Conservation (phyloP, 2,888 invertebrate genomes). For the Mactromeris polynyma region DNA sequence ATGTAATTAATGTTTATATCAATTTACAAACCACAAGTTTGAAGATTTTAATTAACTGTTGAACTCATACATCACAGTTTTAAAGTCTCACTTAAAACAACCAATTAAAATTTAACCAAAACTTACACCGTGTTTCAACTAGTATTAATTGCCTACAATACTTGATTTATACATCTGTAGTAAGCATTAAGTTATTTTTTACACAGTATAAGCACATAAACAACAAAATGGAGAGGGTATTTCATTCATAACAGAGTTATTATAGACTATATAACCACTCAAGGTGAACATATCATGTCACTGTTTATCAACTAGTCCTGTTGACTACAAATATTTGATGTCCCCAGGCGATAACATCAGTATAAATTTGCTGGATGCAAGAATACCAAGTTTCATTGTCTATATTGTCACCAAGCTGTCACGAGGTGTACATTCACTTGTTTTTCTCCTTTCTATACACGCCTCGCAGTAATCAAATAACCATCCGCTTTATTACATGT, state of each 20-base stretch:
- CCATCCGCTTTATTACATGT: neutral
- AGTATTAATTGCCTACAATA: neutral
- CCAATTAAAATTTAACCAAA: neutral
- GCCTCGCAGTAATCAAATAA: neutral
- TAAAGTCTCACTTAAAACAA: neutral
- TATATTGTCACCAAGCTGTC: slow-evolving; percentile 31
- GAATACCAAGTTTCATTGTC: slow-evolving; percentile 28
- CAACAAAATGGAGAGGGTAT: neutral
- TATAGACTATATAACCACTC: neutral
- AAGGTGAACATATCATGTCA: slow-evolving; percentile 1
- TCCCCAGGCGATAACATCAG: slow-evolving; percentile 12
- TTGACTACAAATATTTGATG: slow-evolving; percentile 31
- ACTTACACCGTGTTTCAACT: neutral
- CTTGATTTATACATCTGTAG: neutral
- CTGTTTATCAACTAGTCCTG: slow-evolving; percentile 5
- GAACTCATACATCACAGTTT: neutral
- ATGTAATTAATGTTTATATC: neutral
- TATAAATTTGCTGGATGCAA: slow-evolving; percentile 11
- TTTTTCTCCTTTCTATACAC: slow-evolving; percentile 1
- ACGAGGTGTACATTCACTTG: neutral
- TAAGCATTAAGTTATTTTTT: neutral
- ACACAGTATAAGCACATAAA: neutral
- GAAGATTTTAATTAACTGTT: neutral
- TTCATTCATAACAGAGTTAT: neutral
- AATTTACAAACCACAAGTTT: neutral